Evolutionary conservation across 2,797 vertebrate species (phyloP).

Genomic region (Leptoclinus maculatus): DNA sequence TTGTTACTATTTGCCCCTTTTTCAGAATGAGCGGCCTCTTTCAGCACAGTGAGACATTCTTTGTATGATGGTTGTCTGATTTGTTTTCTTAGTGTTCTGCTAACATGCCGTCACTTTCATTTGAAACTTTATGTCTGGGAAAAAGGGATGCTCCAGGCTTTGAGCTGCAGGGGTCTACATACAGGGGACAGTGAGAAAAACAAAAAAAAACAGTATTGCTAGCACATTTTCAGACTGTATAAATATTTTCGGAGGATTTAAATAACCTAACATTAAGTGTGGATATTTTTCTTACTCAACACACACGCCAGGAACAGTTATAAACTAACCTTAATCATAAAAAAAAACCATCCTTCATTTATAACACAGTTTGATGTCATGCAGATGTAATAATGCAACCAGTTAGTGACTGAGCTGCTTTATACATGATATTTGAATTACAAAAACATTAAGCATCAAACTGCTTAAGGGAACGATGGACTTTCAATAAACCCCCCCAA

Average conservation of each 20-base stretch:
- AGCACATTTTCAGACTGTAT: neutral
- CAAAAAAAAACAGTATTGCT: neutral
- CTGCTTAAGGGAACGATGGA: neutral
- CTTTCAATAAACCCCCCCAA: neutral
- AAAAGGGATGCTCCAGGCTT: neutral
- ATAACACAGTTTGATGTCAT: slow-evolving; percentile 4
- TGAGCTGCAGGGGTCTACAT: neutral
- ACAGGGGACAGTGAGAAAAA: neutral
- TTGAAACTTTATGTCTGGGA: slow-evolving; percentile 16
- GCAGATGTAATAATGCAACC: neutral
- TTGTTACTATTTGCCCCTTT: slow-evolving; percentile 75
- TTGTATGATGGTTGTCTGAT: slow-evolving; percentile 54
- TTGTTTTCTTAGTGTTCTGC: slow-evolving; percentile 50
- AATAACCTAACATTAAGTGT: neutral
- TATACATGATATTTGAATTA: neutral
- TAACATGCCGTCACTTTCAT: slow-evolving; percentile 51
- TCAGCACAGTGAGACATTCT: slow-evolving; percentile 69
- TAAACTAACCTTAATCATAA: neutral
- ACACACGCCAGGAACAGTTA: neutral
- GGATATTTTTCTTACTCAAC: neutral
- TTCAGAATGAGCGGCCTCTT: slow-evolving; percentile 74
- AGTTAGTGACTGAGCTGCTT: neutral
- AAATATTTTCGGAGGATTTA: slow-evolving; percentile 9
- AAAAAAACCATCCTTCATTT: neutral
- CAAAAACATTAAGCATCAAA: neutral